Evolutionary conservation across 2,797 vertebrate species (phyloP).

Genomic region (Dromococcyx pavoninus): DNA sequence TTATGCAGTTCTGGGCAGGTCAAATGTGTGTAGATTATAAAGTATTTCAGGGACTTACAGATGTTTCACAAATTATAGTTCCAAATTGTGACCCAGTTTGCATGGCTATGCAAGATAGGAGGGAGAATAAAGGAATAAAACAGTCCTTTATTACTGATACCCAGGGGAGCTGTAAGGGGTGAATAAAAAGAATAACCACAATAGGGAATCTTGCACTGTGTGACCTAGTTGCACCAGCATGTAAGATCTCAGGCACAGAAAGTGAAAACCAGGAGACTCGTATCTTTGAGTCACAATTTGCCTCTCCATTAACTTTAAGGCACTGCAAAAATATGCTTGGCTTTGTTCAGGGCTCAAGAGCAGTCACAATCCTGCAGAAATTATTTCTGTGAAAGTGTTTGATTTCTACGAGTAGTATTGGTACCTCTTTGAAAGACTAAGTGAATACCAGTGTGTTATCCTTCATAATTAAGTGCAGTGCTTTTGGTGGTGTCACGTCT

Average conservation of each 20-base stretch:
- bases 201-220: slow-evolving; percentile 20
- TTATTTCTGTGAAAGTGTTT: background rate
- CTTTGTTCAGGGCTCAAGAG: background rate
- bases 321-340: slow-evolving; percentile 20
- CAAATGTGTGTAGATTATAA: background rate
- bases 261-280: background rate
- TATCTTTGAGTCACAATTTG: slow-evolving; percentile 26
- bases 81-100: slow-evolving; percentile 54
- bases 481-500: background rate
- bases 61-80: background rate
- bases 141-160: slow-evolving; percentile 33
- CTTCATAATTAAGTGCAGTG: background rate
- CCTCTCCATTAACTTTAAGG: background rate
- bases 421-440: background rate
- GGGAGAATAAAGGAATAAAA: slow-evolving; percentile 45
- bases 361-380: background rate
- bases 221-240: slow-evolving; percentile 48
- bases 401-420: background rate
- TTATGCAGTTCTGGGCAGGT: background rate
- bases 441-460: background rate
- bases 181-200: slow-evolving; percentile 29
- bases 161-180: background rate
- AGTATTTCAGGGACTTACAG: background rate
- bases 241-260: slow-evolving; percentile 8
- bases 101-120: background rate